Conservation (phyloP, 2,797 vertebrate genomes). For the Gobio occitaniae region DNA sequence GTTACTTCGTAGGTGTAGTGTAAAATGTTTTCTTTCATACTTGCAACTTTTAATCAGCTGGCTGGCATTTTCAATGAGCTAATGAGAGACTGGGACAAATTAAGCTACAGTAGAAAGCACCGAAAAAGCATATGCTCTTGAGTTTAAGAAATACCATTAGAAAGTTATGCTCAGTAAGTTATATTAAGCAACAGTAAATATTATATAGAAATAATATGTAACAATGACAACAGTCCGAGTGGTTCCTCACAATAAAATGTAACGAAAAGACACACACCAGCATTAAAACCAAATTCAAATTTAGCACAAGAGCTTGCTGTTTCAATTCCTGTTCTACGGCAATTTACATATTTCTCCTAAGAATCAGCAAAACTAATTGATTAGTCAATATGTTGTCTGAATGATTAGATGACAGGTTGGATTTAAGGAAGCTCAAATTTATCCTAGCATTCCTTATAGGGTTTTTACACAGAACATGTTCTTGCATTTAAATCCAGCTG, state of each 20-base stretch:
- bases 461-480: neutral
- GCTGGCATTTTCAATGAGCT: constrained; percentile 49
- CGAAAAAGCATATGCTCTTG: neutral
- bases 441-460: neutral
- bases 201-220: constrained; percentile 34
- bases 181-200: constrained; percentile 23
- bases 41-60: constrained; percentile 45
- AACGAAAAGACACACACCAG: constrained; percentile 28
- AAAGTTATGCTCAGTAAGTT: constrained; percentile 31
- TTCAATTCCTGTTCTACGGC: neutral
- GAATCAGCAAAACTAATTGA: neutral
- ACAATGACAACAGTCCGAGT: constrained; percentile 46
- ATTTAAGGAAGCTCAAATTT: constrained; percentile 10
- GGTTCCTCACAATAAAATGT: constrained; percentile 18
- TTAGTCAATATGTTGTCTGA: neutral
- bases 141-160: constrained; percentile 34
- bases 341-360: neutral
- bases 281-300: constrained; percentile 76
- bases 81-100: constrained; percentile 36
- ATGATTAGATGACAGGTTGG: constrained; percentile 2
- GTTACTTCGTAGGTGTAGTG: neutral
- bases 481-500: neutral
- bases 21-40: constrained; percentile 57
- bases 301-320: constrained; percentile 71
- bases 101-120: constrained; percentile 32